Percentiles rank a stretch among this genome's conserved stretches.
Evolutionary conservation across 2,888 invertebrate species (phyloP).

Genomic region (Linnaemya vulpina): DNA sequence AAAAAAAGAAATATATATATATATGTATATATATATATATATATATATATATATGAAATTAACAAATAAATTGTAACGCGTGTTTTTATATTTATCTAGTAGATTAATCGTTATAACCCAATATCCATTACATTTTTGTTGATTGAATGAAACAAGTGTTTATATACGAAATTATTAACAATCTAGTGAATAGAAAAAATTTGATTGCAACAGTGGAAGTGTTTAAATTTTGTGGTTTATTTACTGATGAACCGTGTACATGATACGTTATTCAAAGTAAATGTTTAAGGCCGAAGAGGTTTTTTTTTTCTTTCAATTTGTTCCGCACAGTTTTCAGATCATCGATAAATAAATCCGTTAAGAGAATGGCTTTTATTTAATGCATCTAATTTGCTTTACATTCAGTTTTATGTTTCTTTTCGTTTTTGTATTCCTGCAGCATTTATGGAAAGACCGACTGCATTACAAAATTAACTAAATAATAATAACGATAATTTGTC

Average conservation of each 20-base stretch:
- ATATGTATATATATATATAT: too few species aligned
- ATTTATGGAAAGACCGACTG: too few species aligned
- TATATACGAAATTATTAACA: constrained; percentile 14
- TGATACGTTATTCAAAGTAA: neutral
- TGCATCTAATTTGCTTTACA: neutral
- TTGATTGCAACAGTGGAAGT: neutral
- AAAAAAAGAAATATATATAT: too few species aligned
- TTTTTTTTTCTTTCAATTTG: neutral
- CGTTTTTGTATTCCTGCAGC: too few species aligned
- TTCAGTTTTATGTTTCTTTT: too few species aligned
- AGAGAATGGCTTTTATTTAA: neutral
- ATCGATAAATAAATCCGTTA: neutral
- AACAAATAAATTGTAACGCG: constrained; percentile 47
- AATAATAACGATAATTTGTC: too few species aligned
- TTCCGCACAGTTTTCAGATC: neutral
- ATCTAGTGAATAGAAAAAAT: neutral
- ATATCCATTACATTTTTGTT: constrained; percentile 66
- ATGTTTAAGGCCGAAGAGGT: neutral
- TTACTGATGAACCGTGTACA: neutral
- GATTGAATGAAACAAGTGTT: constrained; percentile 33
- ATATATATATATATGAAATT: too few species aligned
- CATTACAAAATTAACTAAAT: too few species aligned
- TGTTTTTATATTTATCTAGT: constrained; percentile 66
- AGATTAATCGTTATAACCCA: constrained; percentile 54
- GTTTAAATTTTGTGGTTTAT: neutral